phyloP scores from a whole-genome alignment of 2,888 invertebrate genomes.

The Lepidochrysops patricia region DNA sequence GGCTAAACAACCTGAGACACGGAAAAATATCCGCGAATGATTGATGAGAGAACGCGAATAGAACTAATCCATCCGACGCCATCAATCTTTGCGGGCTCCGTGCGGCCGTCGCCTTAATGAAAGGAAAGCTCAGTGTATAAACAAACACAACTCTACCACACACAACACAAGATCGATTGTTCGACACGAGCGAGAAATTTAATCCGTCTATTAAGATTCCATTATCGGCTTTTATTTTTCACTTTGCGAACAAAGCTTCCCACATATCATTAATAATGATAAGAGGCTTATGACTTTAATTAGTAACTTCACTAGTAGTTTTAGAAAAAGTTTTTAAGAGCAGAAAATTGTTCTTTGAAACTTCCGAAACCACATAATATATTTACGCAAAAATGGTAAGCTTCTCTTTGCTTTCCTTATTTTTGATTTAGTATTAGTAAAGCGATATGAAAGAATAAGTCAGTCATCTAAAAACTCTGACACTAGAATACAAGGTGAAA shows the following conservation, averaged over 20 bases:
- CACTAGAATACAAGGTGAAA: no score
- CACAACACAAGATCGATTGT: slow-evolving; percentile 58
- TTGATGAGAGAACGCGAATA: slow-evolving; percentile 71
- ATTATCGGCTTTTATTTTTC: slow-evolving; percentile 2
- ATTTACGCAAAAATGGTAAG: no score
- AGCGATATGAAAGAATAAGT: no score
- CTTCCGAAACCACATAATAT: no score
- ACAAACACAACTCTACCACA: slow-evolving; percentile 67
- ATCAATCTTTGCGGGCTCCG: slow-evolving; percentile 61
- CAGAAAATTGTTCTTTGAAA: no score
- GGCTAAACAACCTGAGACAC: slow-evolving; percentile 70
- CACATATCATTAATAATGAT: neutral
- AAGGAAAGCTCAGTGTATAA: slow-evolving; percentile 71
- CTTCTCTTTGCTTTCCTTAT: no score
- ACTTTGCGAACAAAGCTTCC: neutral
- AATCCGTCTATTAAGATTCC: slow-evolving; percentile 7
- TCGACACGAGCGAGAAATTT: slow-evolving; percentile 13
- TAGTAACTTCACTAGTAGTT: no score
- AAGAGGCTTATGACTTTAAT: neutral
- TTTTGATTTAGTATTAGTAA: no score
- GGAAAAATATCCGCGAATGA: slow-evolving; percentile 73
- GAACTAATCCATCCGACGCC: slow-evolving; percentile 69
- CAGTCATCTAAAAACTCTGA: no score
- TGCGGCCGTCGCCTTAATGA: slow-evolving; percentile 64
- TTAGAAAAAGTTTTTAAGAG: no score